Conservation (phyloP, 2,888 invertebrate genomes). For the Byasa hedistus region DNA sequence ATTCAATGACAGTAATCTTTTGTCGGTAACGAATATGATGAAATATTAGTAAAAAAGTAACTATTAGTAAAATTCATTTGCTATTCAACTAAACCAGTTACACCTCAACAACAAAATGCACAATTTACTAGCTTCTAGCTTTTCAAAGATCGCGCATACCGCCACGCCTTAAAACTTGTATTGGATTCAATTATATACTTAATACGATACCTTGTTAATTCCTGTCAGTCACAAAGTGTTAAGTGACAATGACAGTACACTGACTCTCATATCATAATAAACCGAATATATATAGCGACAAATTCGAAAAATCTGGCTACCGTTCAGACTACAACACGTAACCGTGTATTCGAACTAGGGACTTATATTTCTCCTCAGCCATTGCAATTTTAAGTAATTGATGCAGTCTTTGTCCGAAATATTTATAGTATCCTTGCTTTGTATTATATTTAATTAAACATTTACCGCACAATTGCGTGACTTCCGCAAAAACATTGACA, state of each 20-base stretch:
- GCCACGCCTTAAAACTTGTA: constrained; percentile 21
- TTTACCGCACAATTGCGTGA: background rate
- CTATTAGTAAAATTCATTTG: too few species aligned
- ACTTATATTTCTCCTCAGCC: too few species aligned
- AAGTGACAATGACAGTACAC: too few species aligned
- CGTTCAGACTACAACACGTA: too few species aligned
- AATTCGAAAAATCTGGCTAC: too few species aligned
- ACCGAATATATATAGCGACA: too few species aligned
- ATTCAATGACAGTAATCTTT: too few species aligned
- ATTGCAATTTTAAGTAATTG: too few species aligned
- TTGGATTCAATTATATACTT: constrained; percentile 9
- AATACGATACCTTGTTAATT: background rate
- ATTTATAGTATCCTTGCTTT: background rate
- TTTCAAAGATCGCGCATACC: constrained; percentile 22
- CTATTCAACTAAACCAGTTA: constrained; percentile 6
- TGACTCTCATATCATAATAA: too few species aligned
- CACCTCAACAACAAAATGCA: constrained; percentile 14
- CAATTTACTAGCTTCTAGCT: constrained; percentile 7
- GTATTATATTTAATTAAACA: background rate
- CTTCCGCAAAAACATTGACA: background rate
- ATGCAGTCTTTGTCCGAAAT: background rate
- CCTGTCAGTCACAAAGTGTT: background rate
- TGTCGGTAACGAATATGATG: too few species aligned
- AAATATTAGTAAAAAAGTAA: too few species aligned
- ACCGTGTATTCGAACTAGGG: too few species aligned